Evolutionary conservation across 2,888 invertebrate species (phyloP), one percentile per base, ranked within the genome.

Genomic region (Apodemia zela): DNA sequence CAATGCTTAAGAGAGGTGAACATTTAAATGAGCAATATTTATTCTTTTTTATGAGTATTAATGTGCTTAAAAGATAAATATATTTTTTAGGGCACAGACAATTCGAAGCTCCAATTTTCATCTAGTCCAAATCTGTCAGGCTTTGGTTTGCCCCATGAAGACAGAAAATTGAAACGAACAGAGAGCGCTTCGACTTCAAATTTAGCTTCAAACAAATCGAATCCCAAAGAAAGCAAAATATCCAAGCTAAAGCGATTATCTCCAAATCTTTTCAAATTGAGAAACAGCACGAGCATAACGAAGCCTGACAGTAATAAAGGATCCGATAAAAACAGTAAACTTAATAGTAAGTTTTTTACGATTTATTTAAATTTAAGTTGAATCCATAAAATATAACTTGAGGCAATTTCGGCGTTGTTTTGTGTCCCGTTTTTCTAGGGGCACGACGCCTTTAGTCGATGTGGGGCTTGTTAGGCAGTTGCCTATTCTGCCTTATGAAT

Each of bases 101-200:
- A 73, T 18, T 71, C 80, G 0, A 89, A 82, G 73, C 66, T 76
- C 5, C 89, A 90, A 70, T 90, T 85, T 63, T 82, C 85, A 3
- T 91, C 90, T 0, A 89, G 87, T 62, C 90, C 90, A 0, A 90
- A 90, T 64, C 73, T 91, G 15, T 83, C 85, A 0, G 79, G 78
- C 0, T 62, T 81, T 29, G 73, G 75, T 0, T 68, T 71, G 0
- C 76, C 75, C 2, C 83, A 86, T 7, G 82, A 84, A 2, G 66
- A 73, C 0, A 86, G 82, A 66, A 75, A 69, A 18, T 67, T 86
- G 7, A 84, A 78, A 63, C 77, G 85, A 1, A 71, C 72, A 15
- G 89, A 87, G 8, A 86, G 87, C 59, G 80, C 79, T 0, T 89
- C 90, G 0, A 85, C 88, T 0, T 84, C 89, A 0, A 83, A 82